A percentile compares a stretch with the other conserved stretches of the same genome.
Conservation (phyloP, 2,113 vertebrate genomes). For the Vimba vimba region DNA sequence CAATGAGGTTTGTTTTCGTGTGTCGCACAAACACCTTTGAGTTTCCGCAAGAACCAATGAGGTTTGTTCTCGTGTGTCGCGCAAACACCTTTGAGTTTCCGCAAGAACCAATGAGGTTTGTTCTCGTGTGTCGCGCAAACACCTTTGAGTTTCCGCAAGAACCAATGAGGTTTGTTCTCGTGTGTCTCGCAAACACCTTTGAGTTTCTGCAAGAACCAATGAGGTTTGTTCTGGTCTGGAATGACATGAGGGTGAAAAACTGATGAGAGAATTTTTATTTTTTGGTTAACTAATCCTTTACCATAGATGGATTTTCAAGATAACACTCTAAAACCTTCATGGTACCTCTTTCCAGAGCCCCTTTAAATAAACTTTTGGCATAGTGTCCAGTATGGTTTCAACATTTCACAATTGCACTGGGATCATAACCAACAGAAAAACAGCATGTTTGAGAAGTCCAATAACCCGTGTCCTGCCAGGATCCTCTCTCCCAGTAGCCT, state of each 20-base stretch:
- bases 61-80: neutral
- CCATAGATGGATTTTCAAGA: conserved; percentile 9
- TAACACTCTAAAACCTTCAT: neutral
- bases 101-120: too few species aligned
- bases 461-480: neutral
- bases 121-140: too few species aligned
- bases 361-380: neutral
- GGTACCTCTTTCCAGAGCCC: neutral
- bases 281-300: neutral
- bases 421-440: neutral
- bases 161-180: too few species aligned
- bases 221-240: neutral
- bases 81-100: too few species aligned
- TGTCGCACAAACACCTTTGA: too few species aligned
- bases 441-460: neutral
- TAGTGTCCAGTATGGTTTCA: neutral
- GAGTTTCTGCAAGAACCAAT: too few species aligned
- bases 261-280: neutral
- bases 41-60: too few species aligned
- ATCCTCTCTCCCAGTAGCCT: neutral
- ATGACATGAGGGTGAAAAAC: neutral
- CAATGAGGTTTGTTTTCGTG: too few species aligned
- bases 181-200: neutral
- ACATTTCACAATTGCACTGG: neutral
- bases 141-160: too few species aligned